Percentiles rank a stretch among this genome's conserved stretches.
phyloP scores from a whole-genome alignment of 1,140 invertebrate species.

The Aphaenogaster rudis region DNA sequence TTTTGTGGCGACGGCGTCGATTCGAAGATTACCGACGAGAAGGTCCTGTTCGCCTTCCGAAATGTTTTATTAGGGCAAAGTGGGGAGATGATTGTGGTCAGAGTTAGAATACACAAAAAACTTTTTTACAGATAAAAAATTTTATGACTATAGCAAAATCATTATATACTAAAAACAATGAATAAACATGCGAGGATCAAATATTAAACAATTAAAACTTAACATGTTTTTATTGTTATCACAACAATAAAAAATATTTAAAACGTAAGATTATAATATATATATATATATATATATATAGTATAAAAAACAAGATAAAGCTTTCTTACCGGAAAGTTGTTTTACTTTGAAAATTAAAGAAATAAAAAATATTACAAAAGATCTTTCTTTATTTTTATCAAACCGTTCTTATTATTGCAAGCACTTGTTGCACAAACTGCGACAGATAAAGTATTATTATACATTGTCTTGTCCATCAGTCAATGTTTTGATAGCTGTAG shows the following conservation, averaged over 20 bases:
- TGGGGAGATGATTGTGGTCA: background rate
- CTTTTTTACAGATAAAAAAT: background rate
- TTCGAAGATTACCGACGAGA: background rate
- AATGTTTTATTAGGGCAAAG: background rate
- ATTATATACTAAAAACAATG: background rate
- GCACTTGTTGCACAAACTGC: background rate
- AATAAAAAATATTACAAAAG: background rate
- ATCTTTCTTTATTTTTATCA: background rate
- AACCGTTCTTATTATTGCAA: background rate
- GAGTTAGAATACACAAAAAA: background rate
- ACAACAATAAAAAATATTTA: background rate
- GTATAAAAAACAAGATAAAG: background rate
- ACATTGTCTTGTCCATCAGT: background rate
- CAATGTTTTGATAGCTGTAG: background rate
- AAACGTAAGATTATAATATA: background rate
- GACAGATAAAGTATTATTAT: slow-evolving; percentile 3
- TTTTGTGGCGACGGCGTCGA: background rate
- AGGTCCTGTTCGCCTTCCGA: background rate
- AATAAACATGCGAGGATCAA: background rate
- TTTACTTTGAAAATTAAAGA: background rate
- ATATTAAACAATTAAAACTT: background rate
- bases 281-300: background rate
- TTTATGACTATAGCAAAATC: background rate
- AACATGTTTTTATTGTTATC: background rate
- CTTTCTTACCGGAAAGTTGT: background rate